Conservation (phyloP, 2,113 vertebrate species). For the Hipposideros armiger region DNA sequence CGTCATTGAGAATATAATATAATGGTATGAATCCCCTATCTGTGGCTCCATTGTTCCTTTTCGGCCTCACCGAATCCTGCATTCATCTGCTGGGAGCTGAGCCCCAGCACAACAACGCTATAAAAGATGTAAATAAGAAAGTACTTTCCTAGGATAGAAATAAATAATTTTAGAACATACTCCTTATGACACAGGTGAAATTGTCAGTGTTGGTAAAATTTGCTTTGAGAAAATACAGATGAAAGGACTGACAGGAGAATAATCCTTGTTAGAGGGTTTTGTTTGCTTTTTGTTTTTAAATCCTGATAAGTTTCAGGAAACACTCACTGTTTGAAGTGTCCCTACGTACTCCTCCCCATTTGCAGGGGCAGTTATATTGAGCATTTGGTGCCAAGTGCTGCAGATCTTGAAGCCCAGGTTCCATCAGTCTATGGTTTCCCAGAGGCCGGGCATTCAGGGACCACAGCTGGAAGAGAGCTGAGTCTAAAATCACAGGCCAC, state of each 20-base stretch:
- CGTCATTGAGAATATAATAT: too few relatives aligned
- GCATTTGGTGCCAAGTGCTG: not conserved
- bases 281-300: not conserved
- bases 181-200: not conserved
- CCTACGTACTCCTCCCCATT: not conserved
- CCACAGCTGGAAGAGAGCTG: conserved; percentile 76
- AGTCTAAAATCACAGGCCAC: conserved; percentile 30
- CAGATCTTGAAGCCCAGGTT: not conserved
- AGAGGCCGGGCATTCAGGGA: conserved; percentile 23
- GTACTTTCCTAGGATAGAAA: not conserved
- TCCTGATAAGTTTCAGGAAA: not conserved
- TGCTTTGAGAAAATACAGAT: not conserved
- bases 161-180: not conserved
- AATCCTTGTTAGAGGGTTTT: not conserved
- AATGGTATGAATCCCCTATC: too few relatives aligned
- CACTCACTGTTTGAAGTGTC: not conserved
- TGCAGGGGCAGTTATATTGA: not conserved
- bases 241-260: not conserved
- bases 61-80: too few relatives aligned
- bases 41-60: too few relatives aligned
- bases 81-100: too few relatives aligned
- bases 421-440: not conserved
- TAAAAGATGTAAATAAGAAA: not conserved
- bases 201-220: not conserved
- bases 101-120: too few relatives aligned